Percentiles rank a stretch among this genome's conserved stretches.
Conservation (phyloP, 92 coral and sea anemone genomes). For the Blastomussa wellsi region DNA sequence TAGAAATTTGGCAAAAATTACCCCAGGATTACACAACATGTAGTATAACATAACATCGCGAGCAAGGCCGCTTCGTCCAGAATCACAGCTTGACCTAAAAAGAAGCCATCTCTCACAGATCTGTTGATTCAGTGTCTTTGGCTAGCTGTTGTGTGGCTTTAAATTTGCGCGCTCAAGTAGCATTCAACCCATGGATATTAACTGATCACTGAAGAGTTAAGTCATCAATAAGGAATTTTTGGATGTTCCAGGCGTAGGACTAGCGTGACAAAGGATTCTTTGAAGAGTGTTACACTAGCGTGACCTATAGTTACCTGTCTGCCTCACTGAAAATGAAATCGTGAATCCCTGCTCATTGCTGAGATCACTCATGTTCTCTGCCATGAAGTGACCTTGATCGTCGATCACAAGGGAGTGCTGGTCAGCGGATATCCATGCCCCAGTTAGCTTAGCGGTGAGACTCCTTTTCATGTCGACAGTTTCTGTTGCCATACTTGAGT, state of each 20-base stretch:
- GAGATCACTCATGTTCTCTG: conserved; percentile 3
- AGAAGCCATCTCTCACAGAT: too few relatives aligned
- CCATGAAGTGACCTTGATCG: conserved; percentile 24
- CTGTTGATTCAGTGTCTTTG: too few relatives aligned
- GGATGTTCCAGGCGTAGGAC: neutral
- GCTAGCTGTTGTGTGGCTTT: too few relatives aligned
- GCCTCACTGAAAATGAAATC: conserved; percentile 52
- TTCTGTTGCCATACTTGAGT: conserved; percentile 1
- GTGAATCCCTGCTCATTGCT: conserved; percentile 29
- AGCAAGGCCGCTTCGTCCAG: neutral
- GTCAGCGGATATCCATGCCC: conserved; percentile 29
- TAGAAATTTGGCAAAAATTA: neutral
- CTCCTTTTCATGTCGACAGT: conserved; percentile 23
- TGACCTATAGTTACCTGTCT: conserved; percentile 38
- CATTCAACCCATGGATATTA: too few relatives aligned
- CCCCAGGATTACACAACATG: neutral
- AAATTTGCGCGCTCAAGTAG: too few relatives aligned
- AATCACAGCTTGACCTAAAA: too few relatives aligned
- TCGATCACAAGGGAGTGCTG: conserved; percentile 41
- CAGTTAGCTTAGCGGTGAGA: conserved; percentile 29
- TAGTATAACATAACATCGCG: neutral
- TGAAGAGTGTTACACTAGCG: neutral
- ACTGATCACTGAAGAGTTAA: too few relatives aligned
- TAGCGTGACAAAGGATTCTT: neutral
- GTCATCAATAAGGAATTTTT: too few relatives aligned